Conservation (phyloP, 2,888 invertebrate species). For the Mythimna ferrago region DNA sequence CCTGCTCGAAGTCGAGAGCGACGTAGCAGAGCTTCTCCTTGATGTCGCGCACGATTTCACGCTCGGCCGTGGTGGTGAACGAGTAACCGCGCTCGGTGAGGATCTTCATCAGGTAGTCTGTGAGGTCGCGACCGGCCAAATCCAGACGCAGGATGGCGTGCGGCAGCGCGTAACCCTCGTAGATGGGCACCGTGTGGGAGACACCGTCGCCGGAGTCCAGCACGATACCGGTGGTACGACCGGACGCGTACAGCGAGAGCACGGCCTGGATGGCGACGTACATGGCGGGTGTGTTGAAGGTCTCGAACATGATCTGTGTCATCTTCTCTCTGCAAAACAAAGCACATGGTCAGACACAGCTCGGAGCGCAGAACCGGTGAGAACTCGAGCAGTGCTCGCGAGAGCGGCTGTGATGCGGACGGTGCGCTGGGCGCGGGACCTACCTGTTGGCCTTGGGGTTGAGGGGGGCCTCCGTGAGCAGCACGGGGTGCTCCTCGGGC, state of each 20-base stretch:
- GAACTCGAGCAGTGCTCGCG: neutral
- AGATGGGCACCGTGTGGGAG: constrained; percentile 98
- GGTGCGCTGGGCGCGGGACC: constrained; percentile 45
- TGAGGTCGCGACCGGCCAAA: constrained; percentile 97
- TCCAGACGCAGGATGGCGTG: constrained; percentile 98
- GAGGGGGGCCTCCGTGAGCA: constrained; percentile 96
- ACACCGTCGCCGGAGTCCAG: constrained; percentile 98
- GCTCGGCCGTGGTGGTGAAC: constrained; percentile 97
- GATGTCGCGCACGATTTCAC: constrained; percentile 98
- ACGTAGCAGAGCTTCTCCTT: constrained; percentile 98
- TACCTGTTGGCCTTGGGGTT: constrained; percentile 96
- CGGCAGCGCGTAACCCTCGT: constrained; percentile 97
- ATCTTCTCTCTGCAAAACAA: constrained; percentile 93
- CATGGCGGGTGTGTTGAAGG: constrained; percentile 98
- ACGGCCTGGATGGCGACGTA: constrained; percentile 98
- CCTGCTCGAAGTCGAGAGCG: constrained; percentile 96
- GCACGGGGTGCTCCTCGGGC: constrained; percentile 97
- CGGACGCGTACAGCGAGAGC: constrained; percentile 97
- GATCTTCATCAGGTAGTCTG: constrained; percentile 98
- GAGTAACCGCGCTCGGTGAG: constrained; percentile 97
- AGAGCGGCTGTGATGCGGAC: constrained; percentile 1
- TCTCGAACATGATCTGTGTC: constrained; percentile 98
- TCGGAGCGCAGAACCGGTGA: constrained; percentile 10
- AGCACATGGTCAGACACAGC: constrained; percentile 46
- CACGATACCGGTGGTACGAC: constrained; percentile 99